Percentiles rank a stretch among this genome's conserved stretches.
Evolutionary conservation across 1,140 invertebrate species (phyloP).

Genomic region (Drosophila dunni): DNA sequence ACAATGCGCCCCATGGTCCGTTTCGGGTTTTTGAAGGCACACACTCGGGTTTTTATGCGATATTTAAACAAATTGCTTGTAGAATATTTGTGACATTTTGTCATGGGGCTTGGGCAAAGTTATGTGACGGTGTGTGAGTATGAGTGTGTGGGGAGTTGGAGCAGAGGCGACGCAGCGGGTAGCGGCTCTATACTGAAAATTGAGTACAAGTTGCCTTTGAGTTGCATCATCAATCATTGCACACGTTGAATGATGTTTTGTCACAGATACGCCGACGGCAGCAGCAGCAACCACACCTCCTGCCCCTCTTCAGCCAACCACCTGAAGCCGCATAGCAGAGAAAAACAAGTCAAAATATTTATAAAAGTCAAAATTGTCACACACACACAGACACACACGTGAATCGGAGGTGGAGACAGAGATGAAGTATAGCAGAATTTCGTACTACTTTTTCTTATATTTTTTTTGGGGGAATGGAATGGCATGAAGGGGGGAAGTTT

Average conservation of each 20-base stretch:
- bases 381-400: conserved; percentile 52
- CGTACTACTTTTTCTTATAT: conserved; percentile 17
- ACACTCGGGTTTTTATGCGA: conserved; percentile 66
- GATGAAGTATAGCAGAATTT: conserved; percentile 28
- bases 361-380: conserved; percentile 82
- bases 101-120: conserved; percentile 61
- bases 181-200: conserved; percentile 63
- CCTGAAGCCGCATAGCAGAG: conserved; percentile 31
- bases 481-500: conserved; percentile 15
- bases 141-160: conserved; percentile 10
- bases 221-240: conserved; percentile 83
- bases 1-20: conserved; percentile 42
- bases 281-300: conserved; percentile 29
- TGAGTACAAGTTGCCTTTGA: conserved; percentile 80
- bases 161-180: conserved; percentile 56
- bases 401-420: conserved; percentile 10
- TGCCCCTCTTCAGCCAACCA: conserved; percentile 33
- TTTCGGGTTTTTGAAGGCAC: conserved; percentile 17
- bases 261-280: conserved; percentile 73
- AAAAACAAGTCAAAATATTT: conserved; percentile 79
- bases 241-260: conserved; percentile 82
- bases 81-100: conserved; percentile 83
- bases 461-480: conserved; percentile 10
- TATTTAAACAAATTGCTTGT: conserved; percentile 84
- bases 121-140: conserved; percentile 32